Evolutionary conservation across 1,140 invertebrate species (phyloP).

Genomic region (Triops longicaudatus): DNA sequence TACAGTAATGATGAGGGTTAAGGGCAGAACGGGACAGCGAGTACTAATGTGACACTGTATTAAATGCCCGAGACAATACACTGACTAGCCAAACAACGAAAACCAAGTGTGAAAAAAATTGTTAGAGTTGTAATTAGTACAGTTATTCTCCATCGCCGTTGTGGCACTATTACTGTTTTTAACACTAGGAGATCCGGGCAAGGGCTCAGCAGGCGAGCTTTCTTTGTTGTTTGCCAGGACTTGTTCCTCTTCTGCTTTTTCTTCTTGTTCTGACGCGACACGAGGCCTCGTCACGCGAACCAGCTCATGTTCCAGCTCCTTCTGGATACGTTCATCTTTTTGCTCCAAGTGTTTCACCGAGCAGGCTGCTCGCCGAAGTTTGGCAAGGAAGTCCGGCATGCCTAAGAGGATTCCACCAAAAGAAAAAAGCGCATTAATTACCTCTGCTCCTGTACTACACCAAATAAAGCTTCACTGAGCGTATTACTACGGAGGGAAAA

Average conservation of each 20-base stretch:
- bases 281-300: neutral
- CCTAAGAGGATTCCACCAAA: neutral
- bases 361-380: neutral
- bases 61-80: neutral
- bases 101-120: neutral
- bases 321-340: neutral
- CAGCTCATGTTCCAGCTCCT: constrained; percentile 9
- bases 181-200: neutral
- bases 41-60: neutral
- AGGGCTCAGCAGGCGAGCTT: neutral
- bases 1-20: neutral
- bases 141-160: neutral
- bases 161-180: neutral
- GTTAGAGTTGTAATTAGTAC: neutral
- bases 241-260: neutral
- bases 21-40: neutral
- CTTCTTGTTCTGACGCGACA: neutral
- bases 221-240: neutral
- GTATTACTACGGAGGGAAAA: neutral
- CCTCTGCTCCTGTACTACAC: neutral
- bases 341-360: neutral
- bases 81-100: neutral
- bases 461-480: neutral
- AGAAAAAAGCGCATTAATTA: neutral
- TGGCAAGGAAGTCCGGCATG: neutral